Conservation (phyloP, 2,113 vertebrate genomes). For the Rhodinocichla rosea region DNA sequence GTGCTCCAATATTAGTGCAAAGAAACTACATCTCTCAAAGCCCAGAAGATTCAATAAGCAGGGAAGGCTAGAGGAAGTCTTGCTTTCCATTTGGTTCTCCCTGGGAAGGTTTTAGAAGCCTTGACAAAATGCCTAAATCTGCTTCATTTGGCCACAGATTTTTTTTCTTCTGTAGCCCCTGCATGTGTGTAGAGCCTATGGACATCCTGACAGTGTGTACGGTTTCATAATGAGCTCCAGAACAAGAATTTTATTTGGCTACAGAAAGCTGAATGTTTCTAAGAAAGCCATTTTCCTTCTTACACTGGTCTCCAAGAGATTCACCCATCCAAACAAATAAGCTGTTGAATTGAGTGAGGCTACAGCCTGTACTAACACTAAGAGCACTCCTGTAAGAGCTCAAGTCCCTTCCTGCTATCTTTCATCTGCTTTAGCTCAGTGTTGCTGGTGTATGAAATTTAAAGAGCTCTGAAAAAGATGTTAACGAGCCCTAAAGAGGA, state of each 20-base stretch:
- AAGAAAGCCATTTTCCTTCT: not conserved
- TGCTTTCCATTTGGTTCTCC: not conserved
- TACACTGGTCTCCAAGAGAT: not conserved
- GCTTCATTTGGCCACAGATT: not conserved
- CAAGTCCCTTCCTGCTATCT: not conserved
- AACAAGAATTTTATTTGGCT: not conserved
- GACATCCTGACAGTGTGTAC: not conserved
- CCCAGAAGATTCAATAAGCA: not conserved
- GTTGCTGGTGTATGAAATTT: conserved; percentile 37
- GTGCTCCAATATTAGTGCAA: not conserved
- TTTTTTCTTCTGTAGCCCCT: not conserved
- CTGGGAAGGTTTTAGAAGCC: not conserved
- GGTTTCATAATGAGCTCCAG: not conserved
- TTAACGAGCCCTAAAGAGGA: conserved; percentile 56
- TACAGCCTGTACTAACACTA: not conserved
- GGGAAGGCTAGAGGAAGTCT: not conserved
- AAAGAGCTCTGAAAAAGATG: conserved; percentile 64
- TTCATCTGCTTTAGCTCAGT: conserved; percentile 7
- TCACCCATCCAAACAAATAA: not conserved
- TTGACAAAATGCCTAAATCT: not conserved
- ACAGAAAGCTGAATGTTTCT: not conserved
- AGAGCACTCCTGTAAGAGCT: not conserved
- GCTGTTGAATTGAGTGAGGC: not conserved
- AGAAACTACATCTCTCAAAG: not conserved
- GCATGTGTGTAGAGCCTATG: fast-evolving